These are phyloP conservation scores for Graptemys geographica DNA, from an alignment of 2,797 vertebrate genomes.

Conservation along the genomic window DNA sequence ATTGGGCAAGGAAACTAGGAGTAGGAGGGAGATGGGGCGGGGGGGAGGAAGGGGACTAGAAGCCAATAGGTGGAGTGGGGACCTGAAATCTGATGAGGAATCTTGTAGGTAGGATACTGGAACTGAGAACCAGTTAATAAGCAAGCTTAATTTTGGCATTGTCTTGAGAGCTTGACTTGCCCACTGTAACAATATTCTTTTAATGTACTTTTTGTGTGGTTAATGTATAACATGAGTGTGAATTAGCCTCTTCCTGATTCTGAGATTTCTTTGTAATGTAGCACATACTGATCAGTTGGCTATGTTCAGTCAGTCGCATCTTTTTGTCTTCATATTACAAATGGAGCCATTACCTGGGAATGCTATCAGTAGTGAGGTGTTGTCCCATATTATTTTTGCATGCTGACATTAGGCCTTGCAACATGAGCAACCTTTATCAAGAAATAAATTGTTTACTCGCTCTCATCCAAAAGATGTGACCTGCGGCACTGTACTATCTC, in stretches of 20 bases:
- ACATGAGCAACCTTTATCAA: conserved; percentile 1
- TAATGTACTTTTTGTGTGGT: background rate
- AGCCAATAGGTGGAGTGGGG: background rate
- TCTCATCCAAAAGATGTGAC: background rate
- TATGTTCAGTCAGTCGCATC: background rate
- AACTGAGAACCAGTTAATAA: background rate
- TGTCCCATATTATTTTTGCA: background rate
- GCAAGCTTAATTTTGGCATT: background rate
- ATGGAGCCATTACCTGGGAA: background rate
- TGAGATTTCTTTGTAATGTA: background rate
- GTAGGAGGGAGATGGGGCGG: background rate
- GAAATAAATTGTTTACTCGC: background rate
- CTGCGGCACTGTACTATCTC: background rate
- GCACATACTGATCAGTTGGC: background rate
- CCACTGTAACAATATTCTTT: background rate
- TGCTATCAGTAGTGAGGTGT: background rate
- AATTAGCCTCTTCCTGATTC: background rate
- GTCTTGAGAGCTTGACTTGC: background rate
- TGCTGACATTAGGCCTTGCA: background rate
- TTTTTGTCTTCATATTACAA: background rate
- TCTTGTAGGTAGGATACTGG: background rate
- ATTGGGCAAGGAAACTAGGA: background rate
- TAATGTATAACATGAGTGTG: background rate
- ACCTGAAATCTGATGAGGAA: background rate
- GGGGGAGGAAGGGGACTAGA: too few relatives aligned